Conservation (phyloP, 2,888 invertebrate genomes). For the Nezara viridula region DNA sequence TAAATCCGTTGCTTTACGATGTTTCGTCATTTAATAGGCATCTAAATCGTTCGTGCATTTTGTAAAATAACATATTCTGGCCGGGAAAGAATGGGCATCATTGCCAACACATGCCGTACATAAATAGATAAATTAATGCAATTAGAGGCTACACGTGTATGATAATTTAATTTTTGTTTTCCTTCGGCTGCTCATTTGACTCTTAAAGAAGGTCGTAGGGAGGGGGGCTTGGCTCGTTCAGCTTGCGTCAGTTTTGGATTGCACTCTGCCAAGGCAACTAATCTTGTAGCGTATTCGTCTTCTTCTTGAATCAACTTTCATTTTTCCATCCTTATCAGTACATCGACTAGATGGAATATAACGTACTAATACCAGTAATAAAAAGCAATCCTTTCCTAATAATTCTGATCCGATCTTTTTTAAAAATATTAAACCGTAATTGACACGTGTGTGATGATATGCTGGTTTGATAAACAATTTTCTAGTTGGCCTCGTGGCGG, state of each 20-base stretch:
- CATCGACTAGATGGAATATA: not conserved
- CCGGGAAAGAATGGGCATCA: not conserved
- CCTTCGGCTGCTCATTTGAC: not conserved
- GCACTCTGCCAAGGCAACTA: not conserved
- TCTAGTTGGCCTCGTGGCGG: not conserved
- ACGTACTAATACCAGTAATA: not conserved
- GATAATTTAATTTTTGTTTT: constrained; percentile 15
- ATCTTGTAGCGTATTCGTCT: not conserved
- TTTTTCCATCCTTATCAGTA: too few relatives aligned
- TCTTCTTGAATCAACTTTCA: not conserved
- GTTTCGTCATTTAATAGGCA: too few relatives aligned
- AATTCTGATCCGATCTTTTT: not conserved
- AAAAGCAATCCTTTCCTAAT: not conserved
- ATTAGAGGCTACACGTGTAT: not conserved
- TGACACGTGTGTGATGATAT: not conserved
- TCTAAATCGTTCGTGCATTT: too few relatives aligned
- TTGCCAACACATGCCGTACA: not conserved
- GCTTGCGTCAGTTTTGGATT: not conserved
- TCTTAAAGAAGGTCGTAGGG: not conserved
- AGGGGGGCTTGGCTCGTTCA: not conserved
- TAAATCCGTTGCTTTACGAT: too few relatives aligned
- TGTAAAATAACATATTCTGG: not conserved
- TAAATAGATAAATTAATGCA: not conserved
- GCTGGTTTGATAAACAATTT: not conserved
- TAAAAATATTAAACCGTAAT: not conserved